These are phyloP conservation scores for Galeopterus variegatus DNA, from an alignment of 2,113 vertebrate genomes.

Conservation along the genomic window DNA sequence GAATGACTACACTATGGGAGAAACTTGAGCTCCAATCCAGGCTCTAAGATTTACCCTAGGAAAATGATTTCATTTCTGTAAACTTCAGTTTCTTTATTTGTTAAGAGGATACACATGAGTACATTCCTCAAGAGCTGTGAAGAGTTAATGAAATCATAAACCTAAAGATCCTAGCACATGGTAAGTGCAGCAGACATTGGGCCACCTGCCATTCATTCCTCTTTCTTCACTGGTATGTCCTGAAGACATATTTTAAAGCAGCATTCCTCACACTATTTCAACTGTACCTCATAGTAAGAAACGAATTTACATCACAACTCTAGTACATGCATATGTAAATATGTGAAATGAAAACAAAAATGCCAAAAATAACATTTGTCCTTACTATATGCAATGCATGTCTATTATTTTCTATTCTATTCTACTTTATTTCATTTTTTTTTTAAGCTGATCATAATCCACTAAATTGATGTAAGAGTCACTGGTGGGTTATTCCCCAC, in stretches of 20 bases:
- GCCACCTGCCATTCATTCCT: too few relatives aligned
- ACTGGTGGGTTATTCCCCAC: not conserved
- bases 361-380: not conserved
- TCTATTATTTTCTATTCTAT: not conserved
- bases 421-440: not conserved
- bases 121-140: not conserved
- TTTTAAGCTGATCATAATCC: not conserved
- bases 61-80: not conserved
- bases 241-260: not conserved
- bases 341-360: not conserved
- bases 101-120: not conserved
- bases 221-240: not conserved
- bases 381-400: not conserved
- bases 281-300: not conserved
- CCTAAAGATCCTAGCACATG: too few relatives aligned
- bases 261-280: not conserved
- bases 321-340: not conserved
- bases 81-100: not conserved
- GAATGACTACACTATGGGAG: not conserved
- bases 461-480: not conserved
- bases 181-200: not conserved
- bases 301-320: not conserved
- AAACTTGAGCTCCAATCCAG: not conserved
- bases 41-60: not conserved
- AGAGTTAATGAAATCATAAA: not conserved